Conservation (phyloP, 2,797 vertebrate genomes). For the Mormyrus proboscirostris region DNA sequence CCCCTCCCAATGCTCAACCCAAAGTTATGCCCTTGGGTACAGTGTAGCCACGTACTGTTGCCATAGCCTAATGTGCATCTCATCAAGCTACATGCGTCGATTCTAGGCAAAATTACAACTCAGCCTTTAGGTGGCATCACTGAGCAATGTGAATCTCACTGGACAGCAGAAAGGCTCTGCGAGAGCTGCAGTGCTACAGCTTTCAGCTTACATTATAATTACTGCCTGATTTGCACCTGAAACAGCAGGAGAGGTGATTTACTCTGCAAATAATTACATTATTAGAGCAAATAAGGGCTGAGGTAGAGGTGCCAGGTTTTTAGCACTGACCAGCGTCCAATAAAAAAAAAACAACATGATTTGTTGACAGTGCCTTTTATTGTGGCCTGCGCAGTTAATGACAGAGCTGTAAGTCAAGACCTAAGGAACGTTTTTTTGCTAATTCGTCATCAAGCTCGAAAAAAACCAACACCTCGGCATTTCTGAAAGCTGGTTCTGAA, state of each 20-base stretch:
- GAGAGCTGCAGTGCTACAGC: not conserved
- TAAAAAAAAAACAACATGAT: not conserved
- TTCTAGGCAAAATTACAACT: not conserved
- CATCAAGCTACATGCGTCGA: not conserved
- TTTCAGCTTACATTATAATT: not conserved
- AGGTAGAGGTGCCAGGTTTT: not conserved
- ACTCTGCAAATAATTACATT: conserved; percentile 10
- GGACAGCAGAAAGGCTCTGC: not conserved
- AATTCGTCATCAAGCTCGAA: not conserved
- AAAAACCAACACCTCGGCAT: not conserved
- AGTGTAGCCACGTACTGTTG: not conserved
- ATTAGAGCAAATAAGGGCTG: not conserved
- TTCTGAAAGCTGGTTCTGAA: not conserved
- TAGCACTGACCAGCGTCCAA: not conserved
- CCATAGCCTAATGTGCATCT: not conserved
- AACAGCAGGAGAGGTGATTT: conserved; percentile 1
- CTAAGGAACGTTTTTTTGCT: not conserved
- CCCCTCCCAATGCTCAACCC: not conserved
- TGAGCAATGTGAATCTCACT: not conserved
- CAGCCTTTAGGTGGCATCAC: not conserved
- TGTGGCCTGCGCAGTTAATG: not conserved
- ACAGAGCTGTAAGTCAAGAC: not conserved
- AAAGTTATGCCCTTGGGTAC: not conserved
- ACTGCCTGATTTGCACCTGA: not conserved
- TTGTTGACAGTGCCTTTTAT: not conserved